A percentile compares a stretch with the other conserved stretches of the same genome.
phyloP scores from a whole-genome alignment of 37 sponge, comb jelly and placozoan genomes.

The Trichoplax adhaerens region DNA sequence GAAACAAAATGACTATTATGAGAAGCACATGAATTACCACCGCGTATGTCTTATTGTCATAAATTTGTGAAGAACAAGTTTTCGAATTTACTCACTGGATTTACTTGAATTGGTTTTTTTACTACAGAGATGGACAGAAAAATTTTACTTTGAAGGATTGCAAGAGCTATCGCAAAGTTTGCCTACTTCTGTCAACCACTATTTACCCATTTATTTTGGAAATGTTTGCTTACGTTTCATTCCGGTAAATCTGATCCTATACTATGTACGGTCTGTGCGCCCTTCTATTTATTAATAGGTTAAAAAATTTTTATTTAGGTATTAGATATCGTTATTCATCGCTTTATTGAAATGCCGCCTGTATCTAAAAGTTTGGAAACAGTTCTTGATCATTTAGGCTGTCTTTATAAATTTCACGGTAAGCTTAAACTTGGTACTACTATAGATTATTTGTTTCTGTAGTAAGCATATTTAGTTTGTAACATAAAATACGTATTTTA shows the following conservation, averaged over 20 bases:
- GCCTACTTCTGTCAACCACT: slow-evolving; percentile 13
- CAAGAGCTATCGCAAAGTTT: slow-evolving; percentile 3
- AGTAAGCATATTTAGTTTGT: neutral
- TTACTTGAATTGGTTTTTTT: neutral
- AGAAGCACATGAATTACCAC: slow-evolving; percentile 26
- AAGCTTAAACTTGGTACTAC: neutral
- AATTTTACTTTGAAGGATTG: slow-evolving; percentile 18
- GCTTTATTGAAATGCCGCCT: slow-evolving; percentile 42
- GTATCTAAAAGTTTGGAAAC: slow-evolving; percentile 21
- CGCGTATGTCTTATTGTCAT: slow-evolving; percentile 6
- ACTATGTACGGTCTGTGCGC: neutral
- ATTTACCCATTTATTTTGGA: slow-evolving; percentile 59
- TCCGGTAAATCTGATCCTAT: neutral
- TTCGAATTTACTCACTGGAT: neutral
- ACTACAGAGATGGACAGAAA: slow-evolving; percentile 37
- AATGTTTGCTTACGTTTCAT: neutral
- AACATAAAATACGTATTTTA: neutral
- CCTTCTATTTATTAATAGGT: slow-evolving; percentile 18
- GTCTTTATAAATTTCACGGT: slow-evolving; percentile 65
- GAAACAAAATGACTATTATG: slow-evolving; percentile 20
- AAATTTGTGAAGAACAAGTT: neutral
- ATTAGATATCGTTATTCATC: slow-evolving; percentile 54
- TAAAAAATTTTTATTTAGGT: slow-evolving; percentile 30
- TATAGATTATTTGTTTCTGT: no score
- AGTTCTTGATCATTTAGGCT: slow-evolving; percentile 28